These are phyloP conservation scores for Saturnia pavonia DNA, from an alignment of 2,888 invertebrate genomes.

Conservation along the genomic window DNA sequence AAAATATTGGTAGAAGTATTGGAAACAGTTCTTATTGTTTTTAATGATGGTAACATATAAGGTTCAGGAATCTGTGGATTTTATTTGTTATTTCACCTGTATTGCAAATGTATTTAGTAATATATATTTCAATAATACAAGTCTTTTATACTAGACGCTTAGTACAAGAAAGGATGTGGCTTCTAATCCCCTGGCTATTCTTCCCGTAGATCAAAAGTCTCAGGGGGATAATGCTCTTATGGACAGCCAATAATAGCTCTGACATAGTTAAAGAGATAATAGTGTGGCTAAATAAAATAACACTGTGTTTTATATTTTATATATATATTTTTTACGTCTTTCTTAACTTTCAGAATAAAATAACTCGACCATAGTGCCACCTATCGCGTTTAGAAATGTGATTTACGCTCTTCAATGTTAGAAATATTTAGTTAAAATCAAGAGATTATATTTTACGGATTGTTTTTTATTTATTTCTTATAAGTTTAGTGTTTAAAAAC, in stretches of 20 bases:
- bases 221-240: slow-evolving; percentile 54
- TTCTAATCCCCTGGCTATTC: slow-evolving; percentile 41
- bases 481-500: too few species aligned
- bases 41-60: neutral
- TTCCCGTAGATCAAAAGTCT: slow-evolving; percentile 49
- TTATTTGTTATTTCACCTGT: neutral
- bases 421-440: too few species aligned
- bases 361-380: too few species aligned
- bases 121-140: slow-evolving; percentile 17
- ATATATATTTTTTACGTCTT: neutral
- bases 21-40: neutral
- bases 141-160: slow-evolving; percentile 18
- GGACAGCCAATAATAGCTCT: slow-evolving; percentile 54
- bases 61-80: neutral
- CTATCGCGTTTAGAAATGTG: too few species aligned
- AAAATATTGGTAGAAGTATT: neutral
- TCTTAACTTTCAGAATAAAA: too few species aligned
- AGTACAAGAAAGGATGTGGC: slow-evolving; percentile 26
- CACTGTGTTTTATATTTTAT: neutral
- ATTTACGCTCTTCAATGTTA: too few species aligned
- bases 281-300: neutral
- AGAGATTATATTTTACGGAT: too few species aligned
- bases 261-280: slow-evolving; percentile 25
- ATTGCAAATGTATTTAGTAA: slow-evolving; percentile 1
- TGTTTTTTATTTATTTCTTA: too few species aligned